phyloP scores from a whole-genome alignment of 2,888 invertebrate genomes.

The Gryllus longicercus region DNA sequence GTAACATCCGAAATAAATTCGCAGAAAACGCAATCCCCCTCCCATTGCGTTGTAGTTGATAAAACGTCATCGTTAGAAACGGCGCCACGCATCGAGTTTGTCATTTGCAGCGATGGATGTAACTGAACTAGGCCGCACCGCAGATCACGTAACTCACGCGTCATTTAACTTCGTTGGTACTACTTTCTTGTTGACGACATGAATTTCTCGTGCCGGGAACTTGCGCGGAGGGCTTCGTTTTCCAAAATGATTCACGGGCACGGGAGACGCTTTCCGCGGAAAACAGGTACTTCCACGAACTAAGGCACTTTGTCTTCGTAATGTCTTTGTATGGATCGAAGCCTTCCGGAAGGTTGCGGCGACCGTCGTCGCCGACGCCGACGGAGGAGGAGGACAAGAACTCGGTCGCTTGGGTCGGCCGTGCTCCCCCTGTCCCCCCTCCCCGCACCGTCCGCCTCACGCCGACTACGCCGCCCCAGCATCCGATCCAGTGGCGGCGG shows the following conservation, averaged over 20 bases:
- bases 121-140: neutral
- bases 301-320: neutral
- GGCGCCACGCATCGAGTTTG: too few species aligned
- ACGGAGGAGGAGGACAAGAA: too few species aligned
- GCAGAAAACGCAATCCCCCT: too few species aligned
- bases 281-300: neutral
- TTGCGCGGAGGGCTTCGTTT: neutral
- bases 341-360: neutral
- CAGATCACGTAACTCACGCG: neutral
- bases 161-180: neutral
- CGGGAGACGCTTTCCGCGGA: neutral
- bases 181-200: neutral
- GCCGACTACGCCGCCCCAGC: too few species aligned
- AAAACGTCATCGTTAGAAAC: too few species aligned
- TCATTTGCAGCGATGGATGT: neutral
- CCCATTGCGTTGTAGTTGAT: too few species aligned
- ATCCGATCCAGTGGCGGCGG: too few species aligned
- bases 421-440: too few species aligned
- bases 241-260: neutral
- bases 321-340: conserved; percentile 1
- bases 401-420: too few species aligned
- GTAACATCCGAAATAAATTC: too few species aligned
- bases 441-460: too few species aligned
- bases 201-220: neutral
- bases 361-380: too few species aligned